Percentiles rank a stretch among this genome's conserved stretches.
phyloP scores from a whole-genome alignment of 2,888 invertebrate species.

The Anthophora plumipes region DNA sequence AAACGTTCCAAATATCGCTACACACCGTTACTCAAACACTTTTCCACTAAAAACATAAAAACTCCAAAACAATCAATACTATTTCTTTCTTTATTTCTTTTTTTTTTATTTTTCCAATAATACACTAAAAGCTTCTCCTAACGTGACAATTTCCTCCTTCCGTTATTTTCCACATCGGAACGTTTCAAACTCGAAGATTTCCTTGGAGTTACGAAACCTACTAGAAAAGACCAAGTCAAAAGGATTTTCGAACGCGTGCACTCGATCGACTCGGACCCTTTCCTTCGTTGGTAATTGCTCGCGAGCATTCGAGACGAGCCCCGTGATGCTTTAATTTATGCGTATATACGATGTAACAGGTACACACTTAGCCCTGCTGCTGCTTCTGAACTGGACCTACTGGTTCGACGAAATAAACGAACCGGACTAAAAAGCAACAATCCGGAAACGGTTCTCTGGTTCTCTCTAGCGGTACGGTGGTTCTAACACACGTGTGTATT shows the following conservation, averaged over 20 bases:
- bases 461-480: constrained; percentile 16
- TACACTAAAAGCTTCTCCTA: too few relatives aligned
- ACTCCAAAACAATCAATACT: too few relatives aligned
- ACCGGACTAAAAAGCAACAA: constrained; percentile 51
- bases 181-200: too few relatives aligned
- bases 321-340: constrained; percentile 33
- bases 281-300: neutral
- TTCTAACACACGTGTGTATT: neutral
- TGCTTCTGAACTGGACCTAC: constrained; percentile 60
- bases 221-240: too few relatives aligned
- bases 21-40: too few relatives aligned
- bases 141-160: too few relatives aligned
- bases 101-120: too few relatives aligned
- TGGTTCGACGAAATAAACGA: constrained; percentile 59
- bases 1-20: too few relatives aligned
- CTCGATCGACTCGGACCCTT: neutral
- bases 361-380: constrained; percentile 53
- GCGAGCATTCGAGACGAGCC: neutral
- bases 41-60: too few relatives aligned
- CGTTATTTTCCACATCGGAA: too few relatives aligned
- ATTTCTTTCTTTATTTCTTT: too few relatives aligned
- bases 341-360: constrained; percentile 43
- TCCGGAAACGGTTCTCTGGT: constrained; percentile 51
- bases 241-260: neutral
- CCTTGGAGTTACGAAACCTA: too few relatives aligned